Conservation (phyloP, 2,888 invertebrate genomes). For the Flexamia atlantica region DNA sequence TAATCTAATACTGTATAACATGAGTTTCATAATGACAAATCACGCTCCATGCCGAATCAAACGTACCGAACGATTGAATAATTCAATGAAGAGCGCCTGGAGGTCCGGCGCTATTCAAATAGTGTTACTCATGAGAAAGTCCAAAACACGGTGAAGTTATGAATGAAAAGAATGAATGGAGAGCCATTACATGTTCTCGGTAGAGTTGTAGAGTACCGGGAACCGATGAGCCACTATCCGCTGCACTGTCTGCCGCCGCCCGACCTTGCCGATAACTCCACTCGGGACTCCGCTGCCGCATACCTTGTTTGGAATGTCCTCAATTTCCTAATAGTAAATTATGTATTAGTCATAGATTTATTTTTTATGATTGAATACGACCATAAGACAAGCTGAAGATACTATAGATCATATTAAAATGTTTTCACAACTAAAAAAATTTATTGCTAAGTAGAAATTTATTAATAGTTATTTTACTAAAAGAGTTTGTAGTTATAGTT, state of each 20-base stretch:
- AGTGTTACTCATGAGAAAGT: conserved; percentile 37
- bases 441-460: no score
- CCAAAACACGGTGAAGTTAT: conserved; percentile 20
- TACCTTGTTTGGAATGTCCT: no score
- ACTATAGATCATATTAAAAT: no score
- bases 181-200: conserved; percentile 49
- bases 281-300: background rate
- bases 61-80: background rate
- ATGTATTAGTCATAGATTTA: no score
- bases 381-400: no score
- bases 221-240: conserved; percentile 43
- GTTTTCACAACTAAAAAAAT: no score
- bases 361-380: no score
- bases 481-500: no score
- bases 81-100: background rate
- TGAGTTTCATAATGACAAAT: no score
- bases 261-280: background rate
- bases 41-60: background rate
- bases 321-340: no score
- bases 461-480: no score
- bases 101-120: conserved; percentile 37
- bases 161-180: conserved; percentile 49
- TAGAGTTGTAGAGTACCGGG: conserved; percentile 44
- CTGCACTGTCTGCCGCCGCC: background rate
- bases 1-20: no score